Evolutionary conservation across 2,797 vertebrate species (phyloP), one percentile per base, ranked within the genome.

Genomic region (Pipistrellus kuhlii): DNA sequence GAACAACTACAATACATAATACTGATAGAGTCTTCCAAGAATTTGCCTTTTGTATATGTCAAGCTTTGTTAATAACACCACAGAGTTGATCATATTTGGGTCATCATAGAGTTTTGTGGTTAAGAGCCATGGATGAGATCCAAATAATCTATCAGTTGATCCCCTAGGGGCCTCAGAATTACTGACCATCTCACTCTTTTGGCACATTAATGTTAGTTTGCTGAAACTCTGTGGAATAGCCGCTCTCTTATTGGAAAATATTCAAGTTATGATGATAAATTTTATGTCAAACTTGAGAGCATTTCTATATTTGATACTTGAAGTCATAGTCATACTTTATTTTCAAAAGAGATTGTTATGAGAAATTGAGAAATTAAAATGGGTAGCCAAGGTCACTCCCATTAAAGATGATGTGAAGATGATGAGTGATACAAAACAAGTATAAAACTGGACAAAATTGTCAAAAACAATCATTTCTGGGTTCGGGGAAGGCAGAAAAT

Each of bases 291-390:
- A 64, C 62, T 72, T 72, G 53, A 91, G 38, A 93, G 57, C 78
- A 71, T 69, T 76, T 64, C 69, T 94, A 1, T 77, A 75, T 89
- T 93, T 94, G 51, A 55, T 81, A 55, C 35, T 75, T 77, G 27
- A 62, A 81, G 38, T 81, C 86, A 14, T 15, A 71, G 78, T 66
- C 35, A 9, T 17, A 5, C 35, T 92, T 57, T 82, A 66, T 91
- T 84, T 93, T 94, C 44, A 18, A 41, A 53, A 72, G 77, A 18
- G 27, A 32, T 69, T 55, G 64, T 90, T 68, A 46, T 48, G 46
- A 18, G 73, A 88, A 64, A 64, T 51, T 75, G 77, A 93, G 86
- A 85, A 84, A 55, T 82, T 38, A 68, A 90, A 86, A 76, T 57
- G 62, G 25, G 7, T 85, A 35, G 46, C 53, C 46, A 78, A 46